Evolutionary conservation across 2,113 vertebrate genomes (phyloP), one percentile per base, ranked within the genome.

Genomic region (Myrmophylax atrothorax): DNA sequence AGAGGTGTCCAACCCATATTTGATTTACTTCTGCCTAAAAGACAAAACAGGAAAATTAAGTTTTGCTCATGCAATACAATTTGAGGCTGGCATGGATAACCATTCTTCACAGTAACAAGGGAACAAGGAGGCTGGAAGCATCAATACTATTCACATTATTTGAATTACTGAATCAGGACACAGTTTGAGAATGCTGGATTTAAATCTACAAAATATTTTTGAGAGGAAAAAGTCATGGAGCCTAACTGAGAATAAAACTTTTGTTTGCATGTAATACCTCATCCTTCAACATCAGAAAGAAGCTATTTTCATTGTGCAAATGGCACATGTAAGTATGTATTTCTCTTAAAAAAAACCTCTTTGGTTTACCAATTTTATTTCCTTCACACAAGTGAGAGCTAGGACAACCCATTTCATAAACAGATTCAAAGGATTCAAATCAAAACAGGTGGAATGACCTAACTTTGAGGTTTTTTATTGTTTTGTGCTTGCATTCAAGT

Each of bases 1-100:
- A 99, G 98, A 50, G 99, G 96, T 11, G 99, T 99, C 99, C 99
- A 99, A 53, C 99, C 99, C 84, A 98, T 87, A 60, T 98, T 98
- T 90, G 97, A 98, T 88, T 98, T 98, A 87, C 94, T 98, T 95
- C 92, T 97, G 69, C 98, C 99, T 99, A 93, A 81, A 97, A 96
- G 63, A 87, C 53, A 97, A 37, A 93, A 84, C 29, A 84, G 8
- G 31, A 40, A 79, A 87, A 83, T 81, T 16, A 87, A 93, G n/a
- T 58, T 79, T 77, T 67, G 28, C 25, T 81, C 52, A 55, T 19
- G 50, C 3, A 29, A 15, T 18, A 77, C 37, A 84, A 77, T 35
- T 60, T 22, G 6, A 69, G 7, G 12, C 2, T 47, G 40, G 24
- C 17, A 68, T 1, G 4, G 29, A 37, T 46, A 16, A 37, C 60